These are phyloP conservation scores for Chymomyza fuscimana DNA, from an alignment of 2,888 invertebrate species.

Conservation along the genomic window DNA sequence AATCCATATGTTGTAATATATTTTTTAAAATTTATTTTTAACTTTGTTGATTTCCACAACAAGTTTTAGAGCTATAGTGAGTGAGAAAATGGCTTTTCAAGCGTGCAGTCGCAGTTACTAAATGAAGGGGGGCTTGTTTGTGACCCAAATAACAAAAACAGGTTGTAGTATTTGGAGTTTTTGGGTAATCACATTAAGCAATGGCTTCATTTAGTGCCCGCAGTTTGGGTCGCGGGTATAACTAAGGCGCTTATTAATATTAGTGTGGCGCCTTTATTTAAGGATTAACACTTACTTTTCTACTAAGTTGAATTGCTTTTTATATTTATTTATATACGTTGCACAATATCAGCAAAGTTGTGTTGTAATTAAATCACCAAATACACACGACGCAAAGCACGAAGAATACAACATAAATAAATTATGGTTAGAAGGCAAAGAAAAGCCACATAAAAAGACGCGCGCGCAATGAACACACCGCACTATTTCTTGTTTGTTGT, in stretches of 20 bases:
- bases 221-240: not conserved
- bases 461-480: not conserved
- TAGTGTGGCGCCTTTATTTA: too few relatives aligned
- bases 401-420: not conserved
- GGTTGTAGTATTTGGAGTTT: constrained; percentile 33
- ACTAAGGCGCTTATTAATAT: too few relatives aligned
- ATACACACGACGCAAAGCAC: not conserved
- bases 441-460: not conserved
- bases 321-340: not conserved
- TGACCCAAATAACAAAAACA: constrained; percentile 55
- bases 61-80: constrained; percentile 38
- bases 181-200: constrained; percentile 27
- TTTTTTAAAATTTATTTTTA: constrained; percentile 4
- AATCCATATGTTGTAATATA: constrained; percentile 5
- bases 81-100: constrained; percentile 34
- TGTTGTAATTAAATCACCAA: not conserved
- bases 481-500: not conserved
- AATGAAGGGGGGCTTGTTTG: constrained; percentile 45
- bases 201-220: not conserved
- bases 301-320: not conserved
- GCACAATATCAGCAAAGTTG: not conserved
- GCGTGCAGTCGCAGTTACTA: not conserved
- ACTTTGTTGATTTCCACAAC: constrained; percentile 43
- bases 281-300: not conserved
- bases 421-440: not conserved